Percentiles rank a stretch among this genome's conserved stretches.
Conservation (phyloP, 1,140 invertebrate genomes). For the Tetraneura akinire region DNA sequence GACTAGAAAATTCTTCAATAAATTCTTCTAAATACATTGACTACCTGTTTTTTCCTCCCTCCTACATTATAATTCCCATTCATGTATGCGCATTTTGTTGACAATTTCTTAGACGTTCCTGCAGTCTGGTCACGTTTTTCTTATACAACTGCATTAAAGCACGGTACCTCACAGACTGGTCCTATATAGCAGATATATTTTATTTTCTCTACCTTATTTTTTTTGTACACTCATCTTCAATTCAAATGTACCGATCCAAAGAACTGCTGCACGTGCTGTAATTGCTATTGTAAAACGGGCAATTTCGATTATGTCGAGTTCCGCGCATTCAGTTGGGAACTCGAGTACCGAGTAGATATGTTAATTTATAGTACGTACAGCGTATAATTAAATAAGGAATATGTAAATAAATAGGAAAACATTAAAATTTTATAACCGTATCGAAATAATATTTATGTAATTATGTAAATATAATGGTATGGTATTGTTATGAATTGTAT, state of each 20-base stretch:
- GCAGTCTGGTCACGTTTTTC: constrained; percentile 49
- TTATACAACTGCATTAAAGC: constrained; percentile 39
- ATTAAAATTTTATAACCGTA: neutral
- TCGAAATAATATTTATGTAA: neutral
- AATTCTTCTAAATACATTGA: constrained; percentile 11
- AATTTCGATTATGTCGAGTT: neutral
- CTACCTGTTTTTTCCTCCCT: constrained; percentile 12
- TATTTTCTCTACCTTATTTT: constrained; percentile 25
- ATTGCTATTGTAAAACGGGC: constrained; percentile 18
- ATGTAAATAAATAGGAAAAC: neutral
- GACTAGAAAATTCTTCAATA: constrained; percentile 16
- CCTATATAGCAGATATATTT: constrained; percentile 35
- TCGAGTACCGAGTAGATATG: neutral
- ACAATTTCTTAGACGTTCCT: constrained; percentile 47
- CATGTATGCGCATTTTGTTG: constrained; percentile 48
- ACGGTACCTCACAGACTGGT: constrained; percentile 16
- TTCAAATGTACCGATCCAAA: constrained; percentile 8
- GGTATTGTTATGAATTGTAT: neutral
- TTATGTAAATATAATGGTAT: neutral
- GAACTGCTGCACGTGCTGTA: constrained; percentile 21
- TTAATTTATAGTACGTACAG: neutral
- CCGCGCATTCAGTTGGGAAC: neutral
- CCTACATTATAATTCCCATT: constrained; percentile 36
- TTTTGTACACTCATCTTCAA: constrained; percentile 40
- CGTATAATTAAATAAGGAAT: neutral